Percentiles rank a stretch among this genome's conserved stretches.
Conservation (phyloP, 1,140 invertebrate species). For the Metopolophium dirhodum region DNA sequence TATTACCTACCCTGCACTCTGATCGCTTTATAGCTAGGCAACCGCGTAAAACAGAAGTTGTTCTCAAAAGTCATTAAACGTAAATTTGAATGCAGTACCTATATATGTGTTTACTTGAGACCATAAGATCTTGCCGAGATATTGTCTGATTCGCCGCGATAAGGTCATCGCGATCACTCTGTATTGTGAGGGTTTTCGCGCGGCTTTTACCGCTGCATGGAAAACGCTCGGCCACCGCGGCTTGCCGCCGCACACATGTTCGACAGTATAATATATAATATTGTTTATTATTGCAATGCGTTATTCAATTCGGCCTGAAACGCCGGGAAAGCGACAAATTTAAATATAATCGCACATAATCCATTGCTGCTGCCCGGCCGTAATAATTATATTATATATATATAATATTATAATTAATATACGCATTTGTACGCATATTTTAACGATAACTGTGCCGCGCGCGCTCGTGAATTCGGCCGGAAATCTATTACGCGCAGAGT, state of each 20-base stretch:
- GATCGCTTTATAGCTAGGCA: neutral
- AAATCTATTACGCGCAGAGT: neutral
- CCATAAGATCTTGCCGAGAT: neutral
- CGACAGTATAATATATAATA: neutral
- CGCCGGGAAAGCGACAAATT: neutral
- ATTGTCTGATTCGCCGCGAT: neutral
- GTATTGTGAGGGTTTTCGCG: neutral
- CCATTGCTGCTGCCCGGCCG: neutral
- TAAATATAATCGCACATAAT: neutral
- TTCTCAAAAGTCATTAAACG: no score
- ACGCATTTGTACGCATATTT: constrained; percentile 1
- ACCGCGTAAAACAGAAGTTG: neutral
- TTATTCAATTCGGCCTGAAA: neutral
- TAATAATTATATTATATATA: constrained; percentile 12
- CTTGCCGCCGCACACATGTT: neutral
- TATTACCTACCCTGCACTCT: neutral
- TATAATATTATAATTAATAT: neutral
- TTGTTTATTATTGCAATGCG: neutral
- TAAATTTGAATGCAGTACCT: no score
- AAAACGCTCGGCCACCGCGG: neutral
- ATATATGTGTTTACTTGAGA: no score
- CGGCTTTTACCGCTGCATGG: neutral
- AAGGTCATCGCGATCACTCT: neutral
- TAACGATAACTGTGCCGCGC: neutral
- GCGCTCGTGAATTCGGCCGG: neutral